Percentiles rank a stretch among this genome's conserved stretches.
Conservation (phyloP, 92 coral and sea anemone genomes). For the Phenganax marumi region DNA sequence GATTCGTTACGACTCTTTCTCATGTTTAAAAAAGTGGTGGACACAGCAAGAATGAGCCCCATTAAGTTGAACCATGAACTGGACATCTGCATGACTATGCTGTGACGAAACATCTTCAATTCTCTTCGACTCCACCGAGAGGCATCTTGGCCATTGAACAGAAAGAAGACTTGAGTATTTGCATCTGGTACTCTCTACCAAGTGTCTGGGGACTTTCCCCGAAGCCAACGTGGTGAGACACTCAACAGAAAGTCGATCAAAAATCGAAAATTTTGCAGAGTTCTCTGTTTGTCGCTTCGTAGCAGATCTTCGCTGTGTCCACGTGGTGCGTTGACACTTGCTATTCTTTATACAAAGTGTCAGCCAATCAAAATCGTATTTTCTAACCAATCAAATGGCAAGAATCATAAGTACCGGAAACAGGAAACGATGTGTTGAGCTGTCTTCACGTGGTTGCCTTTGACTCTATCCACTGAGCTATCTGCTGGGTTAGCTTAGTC, state of each 20-base stretch:
- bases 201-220: conserved; percentile 99
- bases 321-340: conserved; percentile 14
- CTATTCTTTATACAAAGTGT: conserved; percentile 9
- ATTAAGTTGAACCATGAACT: conserved; percentile 75
- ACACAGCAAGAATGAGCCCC: conserved; percentile 99
- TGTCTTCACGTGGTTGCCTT: no score
- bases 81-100: conserved; percentile 96
- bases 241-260: conserved; percentile 23
- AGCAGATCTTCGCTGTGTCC: conserved; percentile 99
- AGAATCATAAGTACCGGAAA: not conserved
- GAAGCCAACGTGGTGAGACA: conserved; percentile 98
- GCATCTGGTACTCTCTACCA: conserved; percentile 98
- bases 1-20: conserved; percentile 59
- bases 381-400: conserved; percentile 43
- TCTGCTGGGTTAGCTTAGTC: no score
- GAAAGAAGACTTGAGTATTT: conserved; percentile 74
- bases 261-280: conserved; percentile 40
- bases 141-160: conserved; percentile 75
- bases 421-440: not conserved
- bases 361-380: conserved; percentile 46
- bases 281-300: conserved; percentile 93
- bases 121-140: conserved; percentile 67
- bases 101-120: conserved; percentile 86
- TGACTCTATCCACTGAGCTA: no score
- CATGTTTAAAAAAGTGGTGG: conserved; percentile 88